These are phyloP conservation scores for Manis crassicaudata DNA, from an alignment of 2,797 vertebrate species.

Conservation along the genomic window DNA sequence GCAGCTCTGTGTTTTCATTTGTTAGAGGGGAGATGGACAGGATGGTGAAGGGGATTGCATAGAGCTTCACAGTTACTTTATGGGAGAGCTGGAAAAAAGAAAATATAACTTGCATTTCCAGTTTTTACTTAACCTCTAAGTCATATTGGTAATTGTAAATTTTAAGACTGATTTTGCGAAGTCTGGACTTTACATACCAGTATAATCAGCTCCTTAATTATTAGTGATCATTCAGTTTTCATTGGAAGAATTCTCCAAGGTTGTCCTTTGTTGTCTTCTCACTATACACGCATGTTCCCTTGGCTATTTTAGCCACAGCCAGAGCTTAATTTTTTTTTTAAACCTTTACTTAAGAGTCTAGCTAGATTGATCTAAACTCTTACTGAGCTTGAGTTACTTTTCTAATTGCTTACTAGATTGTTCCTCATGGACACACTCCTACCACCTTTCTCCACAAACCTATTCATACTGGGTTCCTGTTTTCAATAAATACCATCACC, in stretches of 20 bases:
- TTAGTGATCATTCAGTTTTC: background rate
- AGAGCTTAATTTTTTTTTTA: background rate
- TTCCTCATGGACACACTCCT: background rate
- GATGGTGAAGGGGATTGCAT: background rate
- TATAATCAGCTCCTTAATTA: background rate
- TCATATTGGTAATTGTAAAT: conserved; percentile 8
- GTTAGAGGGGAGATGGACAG: background rate
- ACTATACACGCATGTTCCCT: background rate
- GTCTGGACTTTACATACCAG: background rate
- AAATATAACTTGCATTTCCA: background rate
- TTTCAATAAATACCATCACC: background rate
- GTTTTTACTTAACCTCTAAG: background rate
- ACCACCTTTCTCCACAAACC: background rate
- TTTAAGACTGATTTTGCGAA: conserved; percentile 34
- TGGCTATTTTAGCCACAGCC: background rate
- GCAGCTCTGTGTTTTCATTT: background rate
- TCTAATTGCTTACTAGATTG: background rate
- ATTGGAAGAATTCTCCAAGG: background rate
- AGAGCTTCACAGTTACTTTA: background rate
- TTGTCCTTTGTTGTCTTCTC: background rate
- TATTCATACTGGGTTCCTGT: background rate
- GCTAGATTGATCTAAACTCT: background rate
- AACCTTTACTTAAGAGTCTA: background rate
- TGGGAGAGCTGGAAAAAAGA: background rate
- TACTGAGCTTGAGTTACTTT: background rate